Evolutionary conservation across 2,113 vertebrate species (phyloP).

Genomic region (Platycercus adscitus): DNA sequence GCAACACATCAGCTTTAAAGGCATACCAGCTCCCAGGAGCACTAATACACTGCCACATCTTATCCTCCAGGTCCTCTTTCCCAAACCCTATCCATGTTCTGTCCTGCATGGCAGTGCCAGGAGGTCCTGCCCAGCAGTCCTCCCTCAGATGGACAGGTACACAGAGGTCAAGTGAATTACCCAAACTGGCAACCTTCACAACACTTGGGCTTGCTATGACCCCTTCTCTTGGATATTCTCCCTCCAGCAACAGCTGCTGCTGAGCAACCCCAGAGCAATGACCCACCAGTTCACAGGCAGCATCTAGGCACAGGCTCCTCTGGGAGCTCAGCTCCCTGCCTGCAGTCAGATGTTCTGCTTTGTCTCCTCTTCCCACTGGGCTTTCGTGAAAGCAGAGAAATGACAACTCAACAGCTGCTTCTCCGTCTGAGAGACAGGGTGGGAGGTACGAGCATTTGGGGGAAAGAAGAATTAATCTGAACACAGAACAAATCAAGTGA

Average conservation of each 20-base stretch:
- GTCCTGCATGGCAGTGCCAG: not conserved
- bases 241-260: not conserved
- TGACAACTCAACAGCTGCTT: slow-evolving; percentile 26
- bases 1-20: slow-evolving; percentile 53
- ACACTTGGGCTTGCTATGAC: not conserved
- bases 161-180: not conserved
- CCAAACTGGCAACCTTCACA: not conserved
- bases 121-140: not conserved
- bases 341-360: slow-evolving; percentile 25
- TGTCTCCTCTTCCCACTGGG: slow-evolving; percentile 21
- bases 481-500: not conserved
- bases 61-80: not conserved
- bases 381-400: not conserved
- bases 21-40: not conserved
- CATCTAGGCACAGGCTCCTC: not conserved
- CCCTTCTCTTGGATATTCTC: not conserved
- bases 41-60: not conserved
- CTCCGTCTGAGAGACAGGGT: not conserved
- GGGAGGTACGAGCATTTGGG: not conserved
- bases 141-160: not conserved
- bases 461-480: not conserved
- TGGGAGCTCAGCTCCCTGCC: not conserved
- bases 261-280: not conserved
- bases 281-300: not conserved
- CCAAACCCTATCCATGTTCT: accelerated